Evolutionary conservation across 2,888 invertebrate genomes (phyloP).

Genomic region (Trypoxylon attenuatum): DNA sequence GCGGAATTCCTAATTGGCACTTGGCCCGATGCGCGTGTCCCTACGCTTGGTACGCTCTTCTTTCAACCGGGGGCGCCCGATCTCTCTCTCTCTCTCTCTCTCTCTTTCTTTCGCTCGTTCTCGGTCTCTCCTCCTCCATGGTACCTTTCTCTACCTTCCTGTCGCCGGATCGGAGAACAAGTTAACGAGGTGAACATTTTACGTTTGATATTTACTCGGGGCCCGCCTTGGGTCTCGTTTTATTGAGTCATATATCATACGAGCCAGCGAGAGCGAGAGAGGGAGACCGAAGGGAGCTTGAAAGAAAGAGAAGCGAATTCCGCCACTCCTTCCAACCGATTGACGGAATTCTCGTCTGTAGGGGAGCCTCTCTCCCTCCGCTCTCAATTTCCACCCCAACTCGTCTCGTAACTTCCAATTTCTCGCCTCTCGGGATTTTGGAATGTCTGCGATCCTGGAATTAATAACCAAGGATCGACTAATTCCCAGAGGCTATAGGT

Average conservation of each 20-base stretch:
- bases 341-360: conserved; percentile 20
- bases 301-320: no score
- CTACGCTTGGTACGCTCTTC: no score
- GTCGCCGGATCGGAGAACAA: conserved; percentile 44
- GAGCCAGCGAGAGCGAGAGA: conserved; percentile 30
- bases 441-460: no score
- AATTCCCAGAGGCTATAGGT: no score
- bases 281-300: conserved; percentile 18
- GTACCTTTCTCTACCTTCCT: conserved; percentile 3
- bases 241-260: conserved; percentile 73
- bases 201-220: conserved; percentile 70
- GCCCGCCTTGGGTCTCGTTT: conserved; percentile 67
- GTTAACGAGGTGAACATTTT: conserved; percentile 70
- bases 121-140: neutral
- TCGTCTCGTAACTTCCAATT: neutral
- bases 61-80: neutral
- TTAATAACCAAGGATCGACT: no score
- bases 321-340: conserved; percentile 3
- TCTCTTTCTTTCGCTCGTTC: neutral
- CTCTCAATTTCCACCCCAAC: neutral
- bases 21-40: conserved; percentile 43
- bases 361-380: neutral
- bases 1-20: conserved; percentile 57
- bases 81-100: neutral
- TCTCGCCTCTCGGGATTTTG: no score